Conservation (phyloP, 2,113 vertebrate genomes). For the Gallinago paraguaiae region DNA sequence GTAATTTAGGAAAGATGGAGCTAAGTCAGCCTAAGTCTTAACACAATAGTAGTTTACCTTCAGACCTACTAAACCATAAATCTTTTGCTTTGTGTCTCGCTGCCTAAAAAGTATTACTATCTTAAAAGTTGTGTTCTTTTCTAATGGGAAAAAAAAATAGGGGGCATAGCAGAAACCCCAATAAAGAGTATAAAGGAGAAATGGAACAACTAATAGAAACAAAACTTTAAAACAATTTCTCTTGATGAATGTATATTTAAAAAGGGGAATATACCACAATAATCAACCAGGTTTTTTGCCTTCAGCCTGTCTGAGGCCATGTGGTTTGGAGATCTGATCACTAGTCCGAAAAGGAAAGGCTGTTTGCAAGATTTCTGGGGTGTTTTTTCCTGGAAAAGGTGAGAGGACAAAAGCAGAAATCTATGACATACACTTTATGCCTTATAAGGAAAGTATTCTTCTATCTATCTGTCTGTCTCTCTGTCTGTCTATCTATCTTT, state of each 20-base stretch:
- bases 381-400: constrained; percentile 73
- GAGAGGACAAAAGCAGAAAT: constrained; percentile 69
- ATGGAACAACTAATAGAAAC: neutral
- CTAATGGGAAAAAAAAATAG: neutral
- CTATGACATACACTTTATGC: constrained; percentile 42
- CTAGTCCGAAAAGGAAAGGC: constrained; percentile 70
- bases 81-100: constrained; percentile 9
- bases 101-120: neutral
- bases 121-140: neutral
- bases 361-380: constrained; percentile 72
- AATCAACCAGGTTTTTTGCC: constrained; percentile 70
- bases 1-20: neutral
- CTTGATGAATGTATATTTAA: constrained; percentile 60
- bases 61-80: neutral
- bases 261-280: constrained; percentile 58
- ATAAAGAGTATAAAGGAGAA: neutral
- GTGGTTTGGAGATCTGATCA: constrained; percentile 71
- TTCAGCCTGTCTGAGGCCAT: constrained; percentile 73
- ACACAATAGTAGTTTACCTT: neutral
- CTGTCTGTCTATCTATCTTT: neutral
- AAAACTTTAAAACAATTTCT: constrained; percentile 22
- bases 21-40: neutral
- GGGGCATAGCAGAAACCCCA: neutral
- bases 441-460: constrained; percentile 40
- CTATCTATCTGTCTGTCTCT: neutral